Evolutionary conservation across 2,888 invertebrate species (phyloP), one percentile per base, ranked within the genome.

Genomic region (Drosophila flavopinicola): DNA sequence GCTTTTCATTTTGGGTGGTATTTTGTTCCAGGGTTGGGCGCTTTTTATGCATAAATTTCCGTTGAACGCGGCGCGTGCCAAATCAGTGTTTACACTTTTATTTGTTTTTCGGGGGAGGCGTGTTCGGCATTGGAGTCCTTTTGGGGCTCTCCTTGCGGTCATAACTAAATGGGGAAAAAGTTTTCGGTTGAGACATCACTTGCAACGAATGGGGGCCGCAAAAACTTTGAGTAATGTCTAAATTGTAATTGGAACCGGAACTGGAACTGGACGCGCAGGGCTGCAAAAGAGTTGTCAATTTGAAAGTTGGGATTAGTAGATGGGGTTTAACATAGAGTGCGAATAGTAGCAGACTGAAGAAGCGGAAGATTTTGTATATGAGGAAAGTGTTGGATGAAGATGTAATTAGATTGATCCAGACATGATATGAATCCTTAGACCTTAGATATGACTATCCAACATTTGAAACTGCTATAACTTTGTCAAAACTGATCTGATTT

Each of bases 21-120:
- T 30, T n/a, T 52, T 44, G 45, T 63, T 57, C 63, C 52, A 47
- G 49, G 63, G 30, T 38, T 42, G 53, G 32, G 27, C 9, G 24
- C 51, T 56, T 68, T 78, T 71, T 75, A 57, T 82, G 87, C 85
- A 82, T 86, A 80, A 64, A 86, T 86, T 86, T 84, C 42, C 48
- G 63, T 57, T 65, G 41, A 64, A 74, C 64, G 68, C 60, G 80
- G 83, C 80, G 80, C 80, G 80, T 82, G 80, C 80, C 83, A 82
- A 83, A 84, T 84, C 83, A 77, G 84, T 74, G 87, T 85, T 83
- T 83, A 85, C 77, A 85, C 77, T 85, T 85, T 87, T 87, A 87
- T 87, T 83, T 85, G 70, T 38, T 66, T 39, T 60, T 1, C 2
- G 54, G 39, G 54, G 54, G 47, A 44, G 32, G 24, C 20, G n/a